phyloP scores from a whole-genome alignment of 2,797 vertebrate genomes.

The Jordanella pulchra region DNA sequence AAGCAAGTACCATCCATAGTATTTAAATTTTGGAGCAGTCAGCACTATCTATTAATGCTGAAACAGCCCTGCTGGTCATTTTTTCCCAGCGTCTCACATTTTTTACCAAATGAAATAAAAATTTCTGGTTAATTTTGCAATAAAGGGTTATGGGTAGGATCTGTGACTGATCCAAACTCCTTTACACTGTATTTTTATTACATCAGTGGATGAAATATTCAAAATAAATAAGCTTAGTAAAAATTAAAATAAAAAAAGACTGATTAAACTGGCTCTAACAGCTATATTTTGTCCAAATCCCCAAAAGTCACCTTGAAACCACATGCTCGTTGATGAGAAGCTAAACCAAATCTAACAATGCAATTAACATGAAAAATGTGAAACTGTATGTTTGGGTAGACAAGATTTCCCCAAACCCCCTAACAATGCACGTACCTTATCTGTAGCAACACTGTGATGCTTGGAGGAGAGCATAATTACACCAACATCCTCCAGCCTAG shows the following conservation, averaged over 20 bases:
- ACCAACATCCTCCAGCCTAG: slow-evolving; percentile 44
- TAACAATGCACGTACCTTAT: slow-evolving; percentile 65
- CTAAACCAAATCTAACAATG: slow-evolving; percentile 66
- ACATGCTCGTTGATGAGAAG: slow-evolving; percentile 51
- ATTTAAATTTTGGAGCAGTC: not conserved
- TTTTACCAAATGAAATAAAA: not conserved
- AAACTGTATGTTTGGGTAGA: slow-evolving; percentile 62
- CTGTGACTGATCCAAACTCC: not conserved
- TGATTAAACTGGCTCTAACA: slow-evolving; percentile 13
- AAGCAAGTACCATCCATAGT: not conserved
- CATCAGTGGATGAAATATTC: not conserved
- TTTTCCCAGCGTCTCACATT: not conserved
- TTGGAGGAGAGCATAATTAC: slow-evolving; percentile 73
- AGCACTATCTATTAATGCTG: not conserved
- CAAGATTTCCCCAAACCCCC: slow-evolving; percentile 45
- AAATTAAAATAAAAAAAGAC: slow-evolving; percentile 14
- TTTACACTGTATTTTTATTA: not conserved
- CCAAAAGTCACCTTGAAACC: slow-evolving; percentile 65
- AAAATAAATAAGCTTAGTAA: slow-evolving; percentile 2
- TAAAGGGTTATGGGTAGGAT: too few relatives aligned
- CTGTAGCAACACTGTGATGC: slow-evolving; percentile 58
- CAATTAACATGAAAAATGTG: slow-evolving; percentile 79
- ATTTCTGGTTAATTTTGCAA: not conserved
- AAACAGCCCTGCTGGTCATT: not conserved
- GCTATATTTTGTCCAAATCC: slow-evolving; percentile 8